A percentile compares a stretch with the other conserved stretches of the same genome.
phyloP scores from a whole-genome alignment of 1,140 invertebrate species.

The Chrysoperla carnea region DNA sequence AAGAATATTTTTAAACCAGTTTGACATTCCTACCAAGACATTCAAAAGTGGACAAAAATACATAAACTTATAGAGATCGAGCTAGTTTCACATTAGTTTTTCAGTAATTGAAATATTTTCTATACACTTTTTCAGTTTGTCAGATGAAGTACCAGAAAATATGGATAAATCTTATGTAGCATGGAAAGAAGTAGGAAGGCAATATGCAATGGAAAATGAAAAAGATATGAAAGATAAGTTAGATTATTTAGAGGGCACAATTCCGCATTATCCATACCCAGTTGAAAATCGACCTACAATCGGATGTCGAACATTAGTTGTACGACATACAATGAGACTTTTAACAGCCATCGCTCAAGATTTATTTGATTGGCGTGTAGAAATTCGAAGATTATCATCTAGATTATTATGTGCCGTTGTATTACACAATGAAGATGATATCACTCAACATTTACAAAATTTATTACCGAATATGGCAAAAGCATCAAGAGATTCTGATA shows the following conservation, averaged over 20 bases:
- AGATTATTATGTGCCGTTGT: conserved; percentile 48
- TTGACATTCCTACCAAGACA: too few species aligned
- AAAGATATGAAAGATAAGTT: conserved; percentile 52
- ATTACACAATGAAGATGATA: conserved; percentile 46
- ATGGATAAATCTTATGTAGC: conserved; percentile 31
- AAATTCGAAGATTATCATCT: conserved; percentile 50
- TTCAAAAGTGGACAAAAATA: too few species aligned
- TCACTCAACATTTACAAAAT: conserved; percentile 45
- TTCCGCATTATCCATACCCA: conserved; percentile 42
- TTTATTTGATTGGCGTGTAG: conserved; percentile 45
- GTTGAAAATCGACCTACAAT: conserved; percentile 46
- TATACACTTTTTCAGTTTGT: conserved; percentile 25
- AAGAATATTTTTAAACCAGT: too few species aligned
- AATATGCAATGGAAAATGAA: conserved; percentile 60
- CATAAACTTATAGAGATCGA: conserved; percentile 51
- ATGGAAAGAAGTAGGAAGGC: conserved; percentile 48
- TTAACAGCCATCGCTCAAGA: conserved; percentile 44
- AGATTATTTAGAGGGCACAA: conserved; percentile 38
- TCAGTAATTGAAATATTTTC: neutral
- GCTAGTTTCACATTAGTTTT: conserved; percentile 38
- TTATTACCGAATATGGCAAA: conserved; percentile 35
- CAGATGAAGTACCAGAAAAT: conserved; percentile 50
- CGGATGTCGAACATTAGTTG: conserved; percentile 53
- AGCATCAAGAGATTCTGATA: conserved; percentile 38
- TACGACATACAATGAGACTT: conserved; percentile 47